Evolutionary conservation across 2,113 vertebrate species (phyloP), one percentile per base, ranked within the genome.

Genomic region (Alaudala cheleensis): DNA sequence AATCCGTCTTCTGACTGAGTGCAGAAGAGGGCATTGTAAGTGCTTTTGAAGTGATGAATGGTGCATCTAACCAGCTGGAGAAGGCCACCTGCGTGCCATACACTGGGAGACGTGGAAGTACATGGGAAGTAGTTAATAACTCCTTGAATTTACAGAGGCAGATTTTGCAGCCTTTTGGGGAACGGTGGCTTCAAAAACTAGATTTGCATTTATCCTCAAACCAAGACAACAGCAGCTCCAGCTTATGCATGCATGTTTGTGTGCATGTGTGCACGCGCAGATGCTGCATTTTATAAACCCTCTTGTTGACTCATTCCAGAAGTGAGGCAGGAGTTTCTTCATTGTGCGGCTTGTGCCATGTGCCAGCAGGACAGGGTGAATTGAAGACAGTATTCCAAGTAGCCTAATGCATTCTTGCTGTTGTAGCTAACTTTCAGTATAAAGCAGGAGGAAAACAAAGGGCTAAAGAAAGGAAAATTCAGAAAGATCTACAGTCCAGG

Each of bases 361-460:
- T 91, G 86, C 58, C 95, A 97, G 85, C 70, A 96, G 92, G 87
- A 70, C 79, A 92, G 94, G 81, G 67, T 92, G 86, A 95, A 94
- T 88, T 86, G 91, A 93, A 93, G 37, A 93, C 87, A 88, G 67
- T 93, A 83, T 88, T 95, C 93, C 80, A 78, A 95, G 74, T 31
- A 96, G 82, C 82, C 86, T 92, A 91, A 96, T 40, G 26, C 58
- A 91, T 86, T 95, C 95, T 97, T 78, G 77, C 54, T 96, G 73
- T 88, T 88, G 81, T 65, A 95, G 93, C 93, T 96, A 94, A 87
- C 70, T 93, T 89, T 81, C 78, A 91, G 89, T 81, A 96, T 90
- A 97, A 97, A 97, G 83, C 83, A 65, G 73, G 33, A 80, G 56
- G 69, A 65, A 97, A 97, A 96, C 88, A 96, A 96, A 96, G 86